Percentiles rank a stretch among this genome's conserved stretches.
Conservation (phyloP, 2,797 vertebrate genomes). For the Betta splendens region DNA sequence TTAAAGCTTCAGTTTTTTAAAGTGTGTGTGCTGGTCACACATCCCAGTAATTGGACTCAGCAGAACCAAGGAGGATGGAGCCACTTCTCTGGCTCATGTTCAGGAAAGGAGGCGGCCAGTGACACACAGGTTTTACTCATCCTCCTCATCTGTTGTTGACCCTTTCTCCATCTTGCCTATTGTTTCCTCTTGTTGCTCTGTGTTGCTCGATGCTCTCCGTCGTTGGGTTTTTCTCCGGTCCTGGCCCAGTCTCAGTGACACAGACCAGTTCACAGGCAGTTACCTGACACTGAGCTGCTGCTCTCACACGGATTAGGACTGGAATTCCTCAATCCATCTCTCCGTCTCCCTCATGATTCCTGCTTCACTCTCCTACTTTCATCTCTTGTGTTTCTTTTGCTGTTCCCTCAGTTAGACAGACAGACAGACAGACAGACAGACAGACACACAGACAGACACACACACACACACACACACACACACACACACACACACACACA, state of each 20-base stretch:
- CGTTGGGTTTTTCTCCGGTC: conserved; percentile 1
- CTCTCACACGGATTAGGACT: conserved; percentile 74
- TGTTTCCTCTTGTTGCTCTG: too few relatives aligned
- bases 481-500: too few relatives aligned
- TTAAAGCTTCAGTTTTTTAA: too few relatives aligned
- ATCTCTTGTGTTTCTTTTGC: not conserved
- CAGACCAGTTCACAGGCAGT: conserved; percentile 73
- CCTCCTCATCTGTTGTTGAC: conserved; percentile 20
- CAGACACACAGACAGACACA: too few relatives aligned
- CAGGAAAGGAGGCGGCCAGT: conserved; percentile 52
- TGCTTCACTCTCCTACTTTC: not conserved
- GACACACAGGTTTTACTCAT: conserved; percentile 59
- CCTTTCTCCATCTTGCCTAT: not conserved
- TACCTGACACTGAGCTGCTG: conserved; percentile 74
- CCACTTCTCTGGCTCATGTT: conserved; percentile 58
- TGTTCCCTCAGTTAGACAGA: too few relatives aligned
- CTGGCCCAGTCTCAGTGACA: conserved; percentile 53
- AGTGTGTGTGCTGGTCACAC: too few relatives aligned
- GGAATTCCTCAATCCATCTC: conserved; percentile 65
- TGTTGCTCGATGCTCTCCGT: too few relatives aligned
- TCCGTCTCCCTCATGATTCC: conserved; percentile 18
- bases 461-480: too few relatives aligned
- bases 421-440: too few relatives aligned
- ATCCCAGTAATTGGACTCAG: too few relatives aligned
- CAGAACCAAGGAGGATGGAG: too few relatives aligned